phyloP scores from a whole-genome alignment of 2,113 vertebrate species.

The Dicerorhinus sumatrensis region DNA sequence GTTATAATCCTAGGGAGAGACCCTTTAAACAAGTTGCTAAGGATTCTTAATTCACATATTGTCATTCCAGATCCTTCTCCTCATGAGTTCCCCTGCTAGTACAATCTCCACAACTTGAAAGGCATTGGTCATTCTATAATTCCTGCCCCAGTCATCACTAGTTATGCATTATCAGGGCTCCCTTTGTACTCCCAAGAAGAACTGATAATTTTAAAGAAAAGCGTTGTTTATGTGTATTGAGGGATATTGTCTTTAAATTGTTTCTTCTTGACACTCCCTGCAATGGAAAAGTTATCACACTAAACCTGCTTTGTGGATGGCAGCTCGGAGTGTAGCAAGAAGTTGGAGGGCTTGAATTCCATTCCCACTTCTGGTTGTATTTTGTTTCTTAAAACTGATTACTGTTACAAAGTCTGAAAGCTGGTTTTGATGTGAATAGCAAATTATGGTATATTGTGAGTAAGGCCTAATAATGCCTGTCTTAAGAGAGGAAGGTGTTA shows the following conservation, averaged over 20 bases:
- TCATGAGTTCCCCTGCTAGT: not conserved
- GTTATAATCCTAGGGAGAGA: conserved; percentile 21
- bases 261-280: conserved; percentile 44
- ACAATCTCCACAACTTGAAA: not conserved
- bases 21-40: conserved; percentile 34
- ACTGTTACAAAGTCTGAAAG: conserved; percentile 53
- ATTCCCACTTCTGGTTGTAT: conserved; percentile 35
- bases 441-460: conserved; percentile 71
- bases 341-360: conserved; percentile 1
- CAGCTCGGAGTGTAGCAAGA: conserved; percentile 40
- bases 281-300: not conserved
- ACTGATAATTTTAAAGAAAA: conserved; percentile 14
- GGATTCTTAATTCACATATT: conserved; percentile 24
- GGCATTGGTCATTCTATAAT: not conserved
- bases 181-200: not conserved
- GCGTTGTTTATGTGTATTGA: not conserved
- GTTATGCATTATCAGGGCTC: not conserved
- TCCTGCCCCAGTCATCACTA: not conserved
- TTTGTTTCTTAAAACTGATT: conserved; percentile 55
- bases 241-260: not conserved
- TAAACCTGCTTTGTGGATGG: not conserved
- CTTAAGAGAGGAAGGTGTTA: conserved; percentile 49
- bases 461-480: conserved; percentile 58
- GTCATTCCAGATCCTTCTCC: not conserved
- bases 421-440: conserved; percentile 62